Percentiles rank a stretch among this genome's conserved stretches.
Evolutionary conservation across 1,140 invertebrate genomes (phyloP).

Genomic region (Trissolcus basalis): DNA sequence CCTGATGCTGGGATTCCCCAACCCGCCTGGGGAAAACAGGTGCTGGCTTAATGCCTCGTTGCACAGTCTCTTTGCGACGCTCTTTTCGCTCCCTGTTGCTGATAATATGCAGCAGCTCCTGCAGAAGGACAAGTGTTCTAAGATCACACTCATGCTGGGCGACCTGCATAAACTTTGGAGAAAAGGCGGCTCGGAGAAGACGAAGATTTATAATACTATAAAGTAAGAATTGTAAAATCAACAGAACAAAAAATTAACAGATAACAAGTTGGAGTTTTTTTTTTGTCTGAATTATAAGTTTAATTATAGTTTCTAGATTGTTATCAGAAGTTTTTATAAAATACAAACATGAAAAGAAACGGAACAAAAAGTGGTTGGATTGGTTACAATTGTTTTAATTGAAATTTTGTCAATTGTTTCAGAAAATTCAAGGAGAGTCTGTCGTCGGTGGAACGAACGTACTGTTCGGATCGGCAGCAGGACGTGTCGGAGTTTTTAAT

Average conservation of each 20-base stretch:
- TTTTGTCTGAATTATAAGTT: constrained; percentile 10
- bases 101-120: constrained; percentile 54
- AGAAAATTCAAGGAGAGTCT: constrained; percentile 67
- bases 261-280: neutral
- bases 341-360: too few relatives aligned
- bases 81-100: constrained; percentile 64
- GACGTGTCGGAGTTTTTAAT: constrained; percentile 71
- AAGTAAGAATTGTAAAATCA: constrained; percentile 48
- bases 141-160: constrained; percentile 58
- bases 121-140: constrained; percentile 48
- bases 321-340: too few relatives aligned
- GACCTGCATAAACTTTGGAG: constrained; percentile 61
- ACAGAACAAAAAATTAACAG: neutral
- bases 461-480: constrained; percentile 67
- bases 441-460: constrained; percentile 61
- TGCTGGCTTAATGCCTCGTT: constrained; percentile 69
- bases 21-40: constrained; percentile 68
- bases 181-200: constrained; percentile 54
- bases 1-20: constrained; percentile 66
- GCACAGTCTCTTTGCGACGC: constrained; percentile 65
- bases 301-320: too few relatives aligned
- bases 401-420: neutral
- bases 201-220: constrained; percentile 58
- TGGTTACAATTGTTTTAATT: neutral
- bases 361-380: too few relatives aligned